Evolutionary conservation across 2,113 vertebrate species (phyloP).

Genomic region (Xiphorhynchus elegans): DNA sequence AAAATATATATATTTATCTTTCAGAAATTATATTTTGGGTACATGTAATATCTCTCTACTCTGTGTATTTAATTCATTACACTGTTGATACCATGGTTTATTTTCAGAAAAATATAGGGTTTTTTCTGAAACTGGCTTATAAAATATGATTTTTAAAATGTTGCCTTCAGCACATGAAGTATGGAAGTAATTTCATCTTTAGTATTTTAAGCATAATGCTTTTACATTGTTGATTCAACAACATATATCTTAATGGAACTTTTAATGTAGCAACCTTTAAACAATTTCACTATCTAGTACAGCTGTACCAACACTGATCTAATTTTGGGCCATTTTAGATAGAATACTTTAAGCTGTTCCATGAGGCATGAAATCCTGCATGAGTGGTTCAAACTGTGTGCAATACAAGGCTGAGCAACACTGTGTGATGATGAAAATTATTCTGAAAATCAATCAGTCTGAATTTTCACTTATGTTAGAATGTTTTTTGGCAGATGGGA

Average conservation of each 20-base stretch:
- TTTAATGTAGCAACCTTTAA: neutral
- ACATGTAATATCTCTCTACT: neutral
- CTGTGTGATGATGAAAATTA: neutral
- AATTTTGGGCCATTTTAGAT: neutral
- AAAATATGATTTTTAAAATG: neutral
- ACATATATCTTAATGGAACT: neutral
- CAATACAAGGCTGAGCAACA: neutral
- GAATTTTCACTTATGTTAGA: neutral
- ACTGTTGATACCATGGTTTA: neutral
- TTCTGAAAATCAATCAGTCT: neutral
- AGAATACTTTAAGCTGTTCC: neutral
- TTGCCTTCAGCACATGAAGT: neutral
- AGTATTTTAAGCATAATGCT: neutral
- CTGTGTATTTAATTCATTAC: neutral
- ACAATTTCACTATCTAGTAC: neutral
- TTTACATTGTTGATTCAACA: conserved; percentile 1
- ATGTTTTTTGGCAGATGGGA: neutral
- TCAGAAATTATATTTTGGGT: neutral
- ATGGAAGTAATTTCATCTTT: neutral
- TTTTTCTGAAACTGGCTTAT: neutral
- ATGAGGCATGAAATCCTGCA: neutral
- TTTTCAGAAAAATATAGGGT: neutral
- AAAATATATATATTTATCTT: neutral
- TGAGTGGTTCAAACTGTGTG: neutral
- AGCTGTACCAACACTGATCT: neutral